Evolutionary conservation across 2,113 vertebrate species (phyloP).

Genomic region (Scolopax mira): DNA sequence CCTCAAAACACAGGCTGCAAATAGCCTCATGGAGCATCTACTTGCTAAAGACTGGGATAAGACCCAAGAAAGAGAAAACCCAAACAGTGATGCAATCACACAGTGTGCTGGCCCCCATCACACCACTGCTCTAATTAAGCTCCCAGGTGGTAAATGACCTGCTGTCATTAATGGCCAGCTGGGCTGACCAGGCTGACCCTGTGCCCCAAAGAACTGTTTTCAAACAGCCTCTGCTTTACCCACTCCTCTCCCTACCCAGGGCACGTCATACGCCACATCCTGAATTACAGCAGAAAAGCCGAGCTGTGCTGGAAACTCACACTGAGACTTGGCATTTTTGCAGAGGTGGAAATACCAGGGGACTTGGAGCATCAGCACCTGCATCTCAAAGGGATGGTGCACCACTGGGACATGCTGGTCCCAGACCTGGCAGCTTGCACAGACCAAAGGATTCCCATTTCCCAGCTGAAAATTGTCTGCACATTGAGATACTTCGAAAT

Average conservation of each 20-base stretch:
- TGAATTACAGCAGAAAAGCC: background rate
- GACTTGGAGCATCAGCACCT: background rate
- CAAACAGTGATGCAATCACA: background rate
- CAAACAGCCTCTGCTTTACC: background rate
- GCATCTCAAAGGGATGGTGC: background rate
- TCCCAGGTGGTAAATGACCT: background rate
- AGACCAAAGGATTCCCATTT: background rate
- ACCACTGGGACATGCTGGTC: accelerated
- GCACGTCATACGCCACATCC: accelerated
- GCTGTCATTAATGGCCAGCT: accelerated
- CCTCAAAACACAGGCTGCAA: accelerated
- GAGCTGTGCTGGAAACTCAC: accelerated
- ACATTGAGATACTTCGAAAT: background rate
- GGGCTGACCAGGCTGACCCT: background rate
- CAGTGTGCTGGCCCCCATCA: accelerated
- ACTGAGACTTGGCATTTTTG: background rate
- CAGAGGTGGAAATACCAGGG: background rate
- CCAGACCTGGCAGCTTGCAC: background rate
- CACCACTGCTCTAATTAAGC: background rate
- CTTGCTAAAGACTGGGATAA: background rate
- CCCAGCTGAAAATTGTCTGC: background rate
- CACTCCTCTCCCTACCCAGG: accelerated
- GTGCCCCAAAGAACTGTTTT: accelerated
- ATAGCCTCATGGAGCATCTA: accelerated
- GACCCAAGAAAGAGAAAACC: background rate